Evolutionary conservation across 2,888 invertebrate genomes (phyloP).

Genomic region (Operophtera brumata): DNA sequence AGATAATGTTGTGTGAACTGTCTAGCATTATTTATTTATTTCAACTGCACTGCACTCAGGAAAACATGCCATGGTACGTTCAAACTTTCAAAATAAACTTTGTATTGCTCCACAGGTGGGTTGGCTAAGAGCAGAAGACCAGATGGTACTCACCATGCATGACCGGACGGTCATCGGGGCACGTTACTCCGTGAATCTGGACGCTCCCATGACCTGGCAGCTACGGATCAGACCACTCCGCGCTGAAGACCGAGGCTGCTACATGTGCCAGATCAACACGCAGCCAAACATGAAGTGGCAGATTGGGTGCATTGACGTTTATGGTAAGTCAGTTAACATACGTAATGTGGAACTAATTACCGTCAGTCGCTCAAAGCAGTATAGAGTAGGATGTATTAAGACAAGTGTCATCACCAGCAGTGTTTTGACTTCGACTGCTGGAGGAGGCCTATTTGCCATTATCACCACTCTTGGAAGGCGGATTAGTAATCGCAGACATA

Average conservation of each 20-base stretch:
- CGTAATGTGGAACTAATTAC: too few species aligned
- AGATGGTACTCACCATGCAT: constrained; percentile 93
- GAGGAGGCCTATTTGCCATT: too few species aligned
- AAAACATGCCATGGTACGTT: too few species aligned
- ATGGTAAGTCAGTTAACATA: constrained; percentile 81
- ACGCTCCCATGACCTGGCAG: constrained; percentile 92
- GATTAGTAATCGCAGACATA: too few species aligned
- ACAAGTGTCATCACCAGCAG: too few species aligned
- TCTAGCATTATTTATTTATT: too few species aligned
- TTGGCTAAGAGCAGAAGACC: constrained; percentile 94
- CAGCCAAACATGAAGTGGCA: constrained; percentile 91
- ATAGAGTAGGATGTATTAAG: too few species aligned
- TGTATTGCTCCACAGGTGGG: constrained; percentile 84
- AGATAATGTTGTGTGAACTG: too few species aligned
- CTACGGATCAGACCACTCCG: constrained; percentile 90
- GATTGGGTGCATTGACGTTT: constrained; percentile 92
- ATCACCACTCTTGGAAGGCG: too few species aligned
- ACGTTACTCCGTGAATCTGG: constrained; percentile 90
- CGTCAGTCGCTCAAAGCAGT: too few species aligned
- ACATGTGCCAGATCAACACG: constrained; percentile 96
- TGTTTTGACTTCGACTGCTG: too few species aligned
- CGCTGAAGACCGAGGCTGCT: constrained; percentile 92
- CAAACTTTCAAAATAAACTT: not conserved
- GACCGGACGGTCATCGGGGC: constrained; percentile 92
- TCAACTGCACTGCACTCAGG: too few species aligned